phyloP scores from a whole-genome alignment of 2,113 vertebrate species.

The Delphinus delphis region DNA sequence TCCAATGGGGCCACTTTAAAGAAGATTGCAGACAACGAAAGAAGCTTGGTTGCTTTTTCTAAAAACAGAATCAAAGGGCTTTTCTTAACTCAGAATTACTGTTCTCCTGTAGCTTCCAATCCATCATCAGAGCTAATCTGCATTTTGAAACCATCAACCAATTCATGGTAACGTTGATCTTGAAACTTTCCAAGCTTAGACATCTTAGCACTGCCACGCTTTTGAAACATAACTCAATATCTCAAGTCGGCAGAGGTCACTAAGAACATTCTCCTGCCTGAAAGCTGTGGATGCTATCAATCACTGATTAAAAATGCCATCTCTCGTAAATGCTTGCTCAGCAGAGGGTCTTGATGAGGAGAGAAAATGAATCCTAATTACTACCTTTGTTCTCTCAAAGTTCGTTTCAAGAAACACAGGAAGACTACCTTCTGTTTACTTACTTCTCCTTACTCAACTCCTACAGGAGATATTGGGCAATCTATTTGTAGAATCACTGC shows the following conservation, averaged over 20 bases:
- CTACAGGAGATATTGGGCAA: background rate
- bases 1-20: background rate
- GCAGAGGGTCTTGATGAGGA: constrained; percentile 58
- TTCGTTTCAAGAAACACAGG: constrained; percentile 14
- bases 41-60: background rate
- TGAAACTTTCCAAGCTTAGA: constrained; percentile 59
- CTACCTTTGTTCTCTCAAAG: constrained; percentile 16
- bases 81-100: constrained; percentile 18
- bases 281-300: constrained; percentile 72
- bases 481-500: background rate
- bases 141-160: constrained; percentile 55
- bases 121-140: constrained; percentile 60
- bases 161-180: constrained; percentile 52
- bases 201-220: constrained; percentile 69
- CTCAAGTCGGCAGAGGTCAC: constrained; percentile 68
- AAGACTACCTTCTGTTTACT: constrained; percentile 11
- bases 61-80: background rate
- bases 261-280: constrained; percentile 63
- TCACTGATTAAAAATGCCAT: constrained; percentile 61
- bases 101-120: constrained; percentile 17
- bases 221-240: constrained; percentile 74
- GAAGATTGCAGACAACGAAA: background rate
- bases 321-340: constrained; percentile 69
- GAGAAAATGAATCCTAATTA: constrained; percentile 61
- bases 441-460: background rate